These are phyloP conservation scores for Bufo gargarizans DNA, from an alignment of 2,113 vertebrate species.

Conservation along the genomic window DNA sequence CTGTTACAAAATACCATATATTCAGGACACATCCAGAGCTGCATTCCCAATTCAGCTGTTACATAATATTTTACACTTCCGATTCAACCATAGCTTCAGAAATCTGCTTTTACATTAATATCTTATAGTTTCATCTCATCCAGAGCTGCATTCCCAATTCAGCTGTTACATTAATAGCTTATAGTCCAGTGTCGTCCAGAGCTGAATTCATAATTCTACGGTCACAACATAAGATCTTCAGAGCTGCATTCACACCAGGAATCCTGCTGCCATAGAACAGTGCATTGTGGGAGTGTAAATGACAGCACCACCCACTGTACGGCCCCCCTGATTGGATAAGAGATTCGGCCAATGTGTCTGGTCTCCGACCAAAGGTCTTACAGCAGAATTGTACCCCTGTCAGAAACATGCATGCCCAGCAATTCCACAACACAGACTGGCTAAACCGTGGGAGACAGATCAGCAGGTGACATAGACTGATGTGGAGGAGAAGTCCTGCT, in stretches of 20 bases:
- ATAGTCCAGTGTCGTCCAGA: background rate
- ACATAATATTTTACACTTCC: background rate
- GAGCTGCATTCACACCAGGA: background rate
- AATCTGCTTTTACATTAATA: background rate
- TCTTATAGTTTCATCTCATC: background rate
- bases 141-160: background rate
- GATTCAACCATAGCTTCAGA: background rate
- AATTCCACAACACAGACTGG: too few species aligned
- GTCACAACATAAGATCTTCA: background rate
- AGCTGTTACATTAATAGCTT: background rate
- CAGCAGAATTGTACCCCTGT: too few species aligned
- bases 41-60: background rate
- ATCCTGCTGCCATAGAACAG: too few species aligned
- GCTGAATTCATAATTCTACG: background rate
- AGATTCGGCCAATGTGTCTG: too few species aligned
- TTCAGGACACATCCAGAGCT: background rate
- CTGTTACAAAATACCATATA: background rate
- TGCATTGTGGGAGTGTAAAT: too few species aligned
- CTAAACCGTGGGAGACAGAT: too few species aligned
- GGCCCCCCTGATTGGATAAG: too few species aligned
- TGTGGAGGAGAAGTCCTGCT: background rate
- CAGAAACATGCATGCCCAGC: too few species aligned
- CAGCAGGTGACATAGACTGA: too few species aligned
- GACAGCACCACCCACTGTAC: too few species aligned
- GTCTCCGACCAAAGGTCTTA: too few species aligned